phyloP scores from a whole-genome alignment of 2,888 invertebrate species.

The Ecliptopera silaceata region DNA sequence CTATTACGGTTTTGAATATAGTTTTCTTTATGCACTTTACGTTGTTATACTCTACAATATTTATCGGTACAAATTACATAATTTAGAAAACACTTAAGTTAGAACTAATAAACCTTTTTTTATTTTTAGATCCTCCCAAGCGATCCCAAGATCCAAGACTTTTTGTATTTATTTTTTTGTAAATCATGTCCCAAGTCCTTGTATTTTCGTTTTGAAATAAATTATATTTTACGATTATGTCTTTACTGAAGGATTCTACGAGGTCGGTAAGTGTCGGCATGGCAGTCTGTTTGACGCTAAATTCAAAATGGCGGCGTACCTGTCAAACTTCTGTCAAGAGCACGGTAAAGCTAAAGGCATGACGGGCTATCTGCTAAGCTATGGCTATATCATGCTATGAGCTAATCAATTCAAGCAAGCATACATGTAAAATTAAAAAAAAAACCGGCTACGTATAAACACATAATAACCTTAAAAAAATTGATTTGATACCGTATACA shows the following conservation, averaged over 20 bases:
- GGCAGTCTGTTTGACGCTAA: constrained; percentile 37
- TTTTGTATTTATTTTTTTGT: constrained; percentile 27
- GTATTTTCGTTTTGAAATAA: constrained; percentile 40
- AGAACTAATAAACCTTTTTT: constrained; percentile 7
- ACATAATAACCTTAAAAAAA: no score
- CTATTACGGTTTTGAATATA: no score
- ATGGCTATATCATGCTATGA: constrained; percentile 10
- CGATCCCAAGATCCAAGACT: constrained; percentile 25
- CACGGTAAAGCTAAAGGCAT: constrained; percentile 41
- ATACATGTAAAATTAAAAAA: no score
- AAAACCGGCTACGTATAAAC: no score
- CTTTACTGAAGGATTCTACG: constrained; percentile 75
- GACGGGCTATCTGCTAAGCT: constrained; percentile 23
- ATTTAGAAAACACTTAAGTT: background rate
- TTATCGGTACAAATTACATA: no score
- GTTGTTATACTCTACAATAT: no score
- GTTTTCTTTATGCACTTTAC: no score
- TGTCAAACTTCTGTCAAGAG: constrained; percentile 33
- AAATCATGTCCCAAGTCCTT: constrained; percentile 14
- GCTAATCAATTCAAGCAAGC: constrained; percentile 1
- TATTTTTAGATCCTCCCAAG: constrained; percentile 36
- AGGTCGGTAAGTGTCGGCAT: constrained; percentile 71
- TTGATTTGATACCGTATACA: no score
- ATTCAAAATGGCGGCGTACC: constrained; percentile 34
- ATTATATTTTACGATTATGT: constrained; percentile 57